These are phyloP conservation scores for Adineta ricciae DNA, from an alignment of 2,888 invertebrate genomes.

Conservation along the genomic window DNA sequence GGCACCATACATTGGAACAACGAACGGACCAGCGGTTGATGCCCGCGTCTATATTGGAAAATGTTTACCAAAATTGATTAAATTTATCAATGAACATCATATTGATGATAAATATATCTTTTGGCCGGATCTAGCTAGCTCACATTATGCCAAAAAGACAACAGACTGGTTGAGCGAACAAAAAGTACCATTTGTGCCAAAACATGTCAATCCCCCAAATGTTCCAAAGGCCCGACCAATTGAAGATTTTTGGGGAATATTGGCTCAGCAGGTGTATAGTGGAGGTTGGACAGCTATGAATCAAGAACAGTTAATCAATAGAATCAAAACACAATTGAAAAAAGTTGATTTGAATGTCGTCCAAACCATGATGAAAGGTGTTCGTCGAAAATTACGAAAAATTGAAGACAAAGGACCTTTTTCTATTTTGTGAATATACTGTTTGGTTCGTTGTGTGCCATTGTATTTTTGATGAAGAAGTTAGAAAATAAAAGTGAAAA, in stretches of 20 bases:
- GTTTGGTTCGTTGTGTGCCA: too few species aligned
- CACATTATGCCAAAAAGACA: not conserved
- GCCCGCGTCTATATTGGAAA: not conserved
- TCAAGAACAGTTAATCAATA: not conserved
- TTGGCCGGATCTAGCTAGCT: not conserved
- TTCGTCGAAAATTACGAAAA: not conserved
- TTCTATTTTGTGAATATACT: not conserved
- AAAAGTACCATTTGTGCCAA: not conserved
- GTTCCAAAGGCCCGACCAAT: constrained; percentile 14
- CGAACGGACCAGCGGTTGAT: not conserved
- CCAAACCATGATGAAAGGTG: not conserved
- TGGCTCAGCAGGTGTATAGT: not conserved
- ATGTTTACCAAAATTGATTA: not conserved
- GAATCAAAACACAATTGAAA: not conserved
- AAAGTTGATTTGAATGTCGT: not conserved
- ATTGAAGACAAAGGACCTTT: constrained; percentile 1
- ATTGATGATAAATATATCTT: not conserved
- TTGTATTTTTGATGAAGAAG: too few species aligned
- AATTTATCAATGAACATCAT: not conserved
- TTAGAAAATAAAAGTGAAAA: too few species aligned
- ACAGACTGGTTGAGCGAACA: not conserved
- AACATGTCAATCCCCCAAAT: not conserved
- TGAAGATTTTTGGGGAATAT: not conserved
- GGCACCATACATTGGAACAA: not conserved
- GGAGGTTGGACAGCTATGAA: not conserved